phyloP scores from a whole-genome alignment of 2,113 vertebrate genomes.

The Peucedramus taeniatus region DNA sequence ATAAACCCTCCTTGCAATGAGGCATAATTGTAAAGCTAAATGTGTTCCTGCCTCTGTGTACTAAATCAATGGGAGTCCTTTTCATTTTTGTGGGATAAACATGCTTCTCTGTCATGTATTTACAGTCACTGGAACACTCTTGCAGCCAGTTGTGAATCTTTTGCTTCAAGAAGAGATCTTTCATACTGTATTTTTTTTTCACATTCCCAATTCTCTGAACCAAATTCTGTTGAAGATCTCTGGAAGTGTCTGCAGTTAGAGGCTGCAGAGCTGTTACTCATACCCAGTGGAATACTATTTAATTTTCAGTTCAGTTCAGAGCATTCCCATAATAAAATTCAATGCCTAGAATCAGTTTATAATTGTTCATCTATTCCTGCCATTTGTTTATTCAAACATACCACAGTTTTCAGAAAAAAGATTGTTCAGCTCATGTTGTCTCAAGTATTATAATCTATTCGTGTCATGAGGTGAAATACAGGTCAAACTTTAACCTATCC shows the following conservation, averaged over 20 bases:
- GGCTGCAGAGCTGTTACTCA: not conserved
- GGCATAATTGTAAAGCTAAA: not conserved
- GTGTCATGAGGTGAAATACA: not conserved
- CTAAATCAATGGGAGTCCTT: not conserved
- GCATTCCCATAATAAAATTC: not conserved
- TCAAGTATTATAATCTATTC: not conserved
- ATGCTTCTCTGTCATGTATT: not conserved
- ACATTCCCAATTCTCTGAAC: not conserved
- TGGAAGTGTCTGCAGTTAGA: not conserved
- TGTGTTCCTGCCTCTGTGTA: not conserved
- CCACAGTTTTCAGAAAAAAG: not conserved
- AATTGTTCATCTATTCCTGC: not conserved
- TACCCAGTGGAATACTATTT: not conserved
- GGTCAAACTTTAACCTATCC: not conserved
- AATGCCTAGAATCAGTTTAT: not conserved
- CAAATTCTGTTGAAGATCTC: not conserved
- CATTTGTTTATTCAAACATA: not conserved
- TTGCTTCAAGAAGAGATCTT: not conserved
- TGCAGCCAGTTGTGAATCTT: not conserved
- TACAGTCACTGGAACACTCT: not conserved
- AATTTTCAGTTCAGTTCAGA: not conserved
- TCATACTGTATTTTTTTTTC: not conserved
- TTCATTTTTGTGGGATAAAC: slow-evolving; percentile 2
- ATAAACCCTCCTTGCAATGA: not conserved
- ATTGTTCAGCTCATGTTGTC: not conserved